phyloP scores from a whole-genome alignment of 2,888 invertebrate genomes.

The Lasioglossum villosulum region DNA sequence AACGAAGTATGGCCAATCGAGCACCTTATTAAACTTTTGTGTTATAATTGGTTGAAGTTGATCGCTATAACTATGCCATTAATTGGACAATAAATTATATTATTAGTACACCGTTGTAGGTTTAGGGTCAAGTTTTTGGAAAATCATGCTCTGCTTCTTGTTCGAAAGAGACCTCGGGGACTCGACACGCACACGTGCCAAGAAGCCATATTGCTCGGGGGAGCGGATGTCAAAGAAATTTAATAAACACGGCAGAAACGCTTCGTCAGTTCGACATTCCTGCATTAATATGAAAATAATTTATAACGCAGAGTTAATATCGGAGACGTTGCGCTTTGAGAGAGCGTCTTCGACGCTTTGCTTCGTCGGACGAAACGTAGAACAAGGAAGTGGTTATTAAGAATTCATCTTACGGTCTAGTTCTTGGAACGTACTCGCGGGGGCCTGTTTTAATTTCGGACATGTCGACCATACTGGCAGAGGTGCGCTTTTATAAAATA shows the following conservation, averaged over 20 bases:
- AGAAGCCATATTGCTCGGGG: conserved; percentile 46
- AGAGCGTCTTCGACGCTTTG: conserved; percentile 2
- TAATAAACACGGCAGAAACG: conserved; percentile 72
- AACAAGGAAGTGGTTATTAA: neutral
- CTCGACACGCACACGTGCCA: conserved; percentile 32
- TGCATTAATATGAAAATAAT: conserved; percentile 72
- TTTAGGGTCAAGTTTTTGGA: neutral
- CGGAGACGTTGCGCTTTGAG: conserved; percentile 26
- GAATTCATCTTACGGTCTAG: conserved; percentile 3
- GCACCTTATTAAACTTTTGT: neutral
- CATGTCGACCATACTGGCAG: neutral
- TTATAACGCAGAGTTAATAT: conserved; percentile 55
- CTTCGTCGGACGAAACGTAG: neutral
- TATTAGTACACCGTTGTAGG: neutral
- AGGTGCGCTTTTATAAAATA: neutral
- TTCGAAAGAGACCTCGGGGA: neutral
- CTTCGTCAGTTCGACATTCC: conserved; percentile 62
- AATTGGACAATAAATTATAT: neutral
- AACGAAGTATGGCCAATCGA: neutral
- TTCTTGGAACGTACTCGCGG: neutral
- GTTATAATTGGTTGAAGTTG: neutral
- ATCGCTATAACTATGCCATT: neutral
- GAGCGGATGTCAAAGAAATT: conserved; percentile 70
- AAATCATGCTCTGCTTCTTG: neutral
- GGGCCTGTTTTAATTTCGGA: neutral